Base-by-base conservation (phyloP, 1,140 invertebrate genomes). In the Euura saliciscinereae region DNA sequence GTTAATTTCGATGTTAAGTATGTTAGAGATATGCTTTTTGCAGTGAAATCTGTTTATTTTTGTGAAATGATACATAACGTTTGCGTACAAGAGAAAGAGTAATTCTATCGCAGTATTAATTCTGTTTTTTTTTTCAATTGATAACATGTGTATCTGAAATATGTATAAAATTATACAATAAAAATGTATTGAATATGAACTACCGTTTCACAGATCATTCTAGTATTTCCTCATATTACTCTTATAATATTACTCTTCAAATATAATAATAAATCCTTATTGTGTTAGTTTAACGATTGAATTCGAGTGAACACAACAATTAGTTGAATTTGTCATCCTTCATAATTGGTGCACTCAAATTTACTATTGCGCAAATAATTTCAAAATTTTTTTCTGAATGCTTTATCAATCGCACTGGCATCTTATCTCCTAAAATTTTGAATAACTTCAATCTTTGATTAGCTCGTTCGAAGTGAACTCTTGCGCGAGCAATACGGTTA, bases 361-460 rank as follows among this genome's bases (percentile, higher is more conserved):
- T 70, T 44, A 59, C 69, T 46, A 51, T 46, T n/a, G 44, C 69
- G 51, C 69, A 70, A 70, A 45, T 13, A 11, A 70, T 51, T 46
- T 44, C 2, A 42, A 75, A 75, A 72, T 68, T 69, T 13, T 75
- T 64, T 6, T 75, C 43, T 13, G 68, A n/a, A 28, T 65, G 44
- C 42, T 8, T n/a, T 10, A 75, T 59, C 42, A 75, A 66, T 2
- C 5, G 2, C 11, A 64, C 51, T 4, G 70, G 70, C 8, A 79
- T 44, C 43, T 45, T 76, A 64, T 59, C 67, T 66, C 13, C 70
- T 66, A 77, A 64, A 59, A 82, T 77, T 66, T 78, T 71, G 65
- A 76, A 82, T 8, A 71, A 72, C 78, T 79, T 81, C 8, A 78
- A 75, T 72, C 78, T 69, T 73, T 80, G 73, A 51, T 84, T 82